Evolutionary conservation across 64 coral and sea anemone genomes (phyloP).

Genomic region (Trachythela sp.): DNA sequence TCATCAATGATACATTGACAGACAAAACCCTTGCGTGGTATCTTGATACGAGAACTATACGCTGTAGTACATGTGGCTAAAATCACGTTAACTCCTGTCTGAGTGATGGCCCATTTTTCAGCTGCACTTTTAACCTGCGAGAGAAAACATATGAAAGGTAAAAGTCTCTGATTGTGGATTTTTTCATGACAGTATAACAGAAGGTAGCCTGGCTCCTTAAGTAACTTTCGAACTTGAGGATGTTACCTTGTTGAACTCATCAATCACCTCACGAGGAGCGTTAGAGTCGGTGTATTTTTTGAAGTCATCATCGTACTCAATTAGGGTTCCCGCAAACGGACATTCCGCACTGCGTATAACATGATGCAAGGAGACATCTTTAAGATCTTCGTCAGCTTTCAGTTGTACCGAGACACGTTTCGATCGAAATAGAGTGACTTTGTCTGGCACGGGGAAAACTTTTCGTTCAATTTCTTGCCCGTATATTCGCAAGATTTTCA

Average conservation of each 20-base stretch:
- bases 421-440: conserved; percentile 39
- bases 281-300: conserved; percentile 7
- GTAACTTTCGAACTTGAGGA: too few relatives aligned
- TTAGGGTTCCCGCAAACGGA: conserved; percentile 36
- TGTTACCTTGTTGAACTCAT: conserved; percentile 56
- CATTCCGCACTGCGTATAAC: conserved; percentile 53
- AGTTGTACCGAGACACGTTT: not conserved
- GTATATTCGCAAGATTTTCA: conserved; percentile 71
- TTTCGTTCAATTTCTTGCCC: conserved; percentile 56
- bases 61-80: conserved; percentile 66
- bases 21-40: conserved; percentile 14
- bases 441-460: conserved; percentile 77
- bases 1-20: conserved; percentile 94
- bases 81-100: conserved; percentile 69
- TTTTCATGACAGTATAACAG: too few relatives aligned
- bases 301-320: conserved; percentile 54
- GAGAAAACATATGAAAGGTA: not conserved
- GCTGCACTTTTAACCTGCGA: conserved; percentile 53
- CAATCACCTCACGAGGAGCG: conserved; percentile 29
- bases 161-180: not conserved
- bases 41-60: conserved; percentile 36
- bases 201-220: too few relatives aligned
- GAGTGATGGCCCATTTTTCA: conserved; percentile 62
- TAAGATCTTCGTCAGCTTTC: conserved; percentile 53
- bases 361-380: conserved; percentile 69